phyloP scores from a whole-genome alignment of 2,888 invertebrate species.

The Meiosimyza platycephala region DNA sequence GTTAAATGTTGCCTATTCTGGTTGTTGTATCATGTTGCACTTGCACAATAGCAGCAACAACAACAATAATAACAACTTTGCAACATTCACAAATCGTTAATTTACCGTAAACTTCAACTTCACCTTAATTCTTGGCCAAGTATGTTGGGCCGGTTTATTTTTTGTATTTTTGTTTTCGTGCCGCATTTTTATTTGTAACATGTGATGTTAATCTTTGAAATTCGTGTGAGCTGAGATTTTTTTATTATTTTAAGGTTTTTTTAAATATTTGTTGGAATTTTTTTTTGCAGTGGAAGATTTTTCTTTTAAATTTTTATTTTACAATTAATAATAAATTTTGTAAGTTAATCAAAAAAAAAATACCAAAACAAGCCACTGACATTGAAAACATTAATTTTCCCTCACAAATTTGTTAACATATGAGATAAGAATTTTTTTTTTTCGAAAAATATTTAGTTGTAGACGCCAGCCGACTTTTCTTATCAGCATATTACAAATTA shows the following conservation, averaged over 20 bases:
- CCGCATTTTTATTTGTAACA: conserved; percentile 29
- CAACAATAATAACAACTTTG: conserved; percentile 10
- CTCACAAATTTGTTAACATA: conserved; percentile 20
- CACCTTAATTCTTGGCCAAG: conserved; percentile 53
- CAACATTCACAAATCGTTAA: conserved; percentile 56
- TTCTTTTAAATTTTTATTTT: too few relatives aligned
- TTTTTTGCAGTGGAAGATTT: too few relatives aligned
- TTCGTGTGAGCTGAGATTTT: too few relatives aligned
- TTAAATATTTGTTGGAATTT: too few relatives aligned
- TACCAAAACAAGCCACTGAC: too few relatives aligned
- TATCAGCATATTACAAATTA: too few relatives aligned
- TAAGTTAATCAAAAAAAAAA: neutral
- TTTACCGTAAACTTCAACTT: conserved; percentile 68
- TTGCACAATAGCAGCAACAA: conserved; percentile 15
- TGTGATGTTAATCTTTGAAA: too few relatives aligned
- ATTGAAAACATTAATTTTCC: neutral
- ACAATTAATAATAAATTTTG: neutral
- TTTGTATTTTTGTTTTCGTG: conserved; percentile 27
- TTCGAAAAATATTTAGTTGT: conserved; percentile 8
- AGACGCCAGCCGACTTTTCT: too few relatives aligned
- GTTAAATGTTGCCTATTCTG: conserved; percentile 20
- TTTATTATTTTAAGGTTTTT: too few relatives aligned
- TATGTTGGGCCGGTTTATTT: conserved; percentile 32
- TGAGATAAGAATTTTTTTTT: conserved; percentile 38
- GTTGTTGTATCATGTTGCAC: neutral